Evolutionary conservation across 2,797 vertebrate genomes (phyloP).

Genomic region (Pseudochirops cupreus): DNA sequence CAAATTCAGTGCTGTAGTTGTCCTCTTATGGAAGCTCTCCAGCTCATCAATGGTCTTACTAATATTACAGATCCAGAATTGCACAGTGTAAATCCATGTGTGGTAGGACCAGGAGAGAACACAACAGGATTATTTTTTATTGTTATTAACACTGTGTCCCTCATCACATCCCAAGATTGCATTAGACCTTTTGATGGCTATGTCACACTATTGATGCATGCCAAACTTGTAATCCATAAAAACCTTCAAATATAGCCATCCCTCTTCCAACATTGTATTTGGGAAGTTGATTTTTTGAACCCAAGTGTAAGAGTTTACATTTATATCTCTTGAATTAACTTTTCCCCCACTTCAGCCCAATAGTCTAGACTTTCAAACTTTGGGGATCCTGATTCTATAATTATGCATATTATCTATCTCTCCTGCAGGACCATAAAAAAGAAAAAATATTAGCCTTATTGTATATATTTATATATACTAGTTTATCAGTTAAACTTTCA

Average conservation of each 20-base stretch:
- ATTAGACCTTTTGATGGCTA: not conserved
- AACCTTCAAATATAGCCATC: not conserved
- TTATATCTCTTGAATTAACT: not conserved
- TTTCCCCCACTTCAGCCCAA: not conserved
- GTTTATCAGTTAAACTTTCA: constrained; percentile 49
- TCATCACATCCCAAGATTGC: not conserved
- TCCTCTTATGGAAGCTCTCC: not conserved
- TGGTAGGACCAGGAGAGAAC: not conserved
- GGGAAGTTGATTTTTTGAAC: not conserved
- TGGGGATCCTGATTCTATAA: not conserved
- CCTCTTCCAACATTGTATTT: not conserved
- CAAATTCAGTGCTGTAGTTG: not conserved
- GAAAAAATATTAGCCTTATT: not conserved
- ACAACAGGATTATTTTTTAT: not conserved
- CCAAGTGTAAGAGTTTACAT: not conserved
- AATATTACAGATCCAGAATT: not conserved
- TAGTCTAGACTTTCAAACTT: not conserved
- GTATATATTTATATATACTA: too few species aligned
- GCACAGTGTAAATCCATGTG: not conserved
- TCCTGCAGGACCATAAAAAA: not conserved
- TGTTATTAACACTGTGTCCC: not conserved
- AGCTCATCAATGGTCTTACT: not conserved
- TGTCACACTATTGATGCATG: not conserved
- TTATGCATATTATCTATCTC: not conserved
- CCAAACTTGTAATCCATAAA: not conserved